phyloP scores from a whole-genome alignment of 2,888 invertebrate species.

The Trachelus tabidus region DNA sequence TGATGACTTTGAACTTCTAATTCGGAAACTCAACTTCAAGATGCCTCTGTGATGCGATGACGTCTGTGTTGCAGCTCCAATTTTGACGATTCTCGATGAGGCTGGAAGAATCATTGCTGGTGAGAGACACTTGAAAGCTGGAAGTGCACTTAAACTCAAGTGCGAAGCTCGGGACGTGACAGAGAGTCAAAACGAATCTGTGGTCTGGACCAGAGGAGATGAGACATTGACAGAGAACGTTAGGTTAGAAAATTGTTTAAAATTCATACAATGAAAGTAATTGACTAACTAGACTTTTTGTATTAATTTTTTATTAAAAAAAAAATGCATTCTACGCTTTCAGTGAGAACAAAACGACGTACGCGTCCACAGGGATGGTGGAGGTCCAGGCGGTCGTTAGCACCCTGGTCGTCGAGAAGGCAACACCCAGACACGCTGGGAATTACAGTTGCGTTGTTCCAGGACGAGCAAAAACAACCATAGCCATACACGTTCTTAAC shows the following conservation, averaged over 20 bases:
- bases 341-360: slow-evolving; percentile 68
- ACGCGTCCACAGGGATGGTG: slow-evolving; percentile 56
- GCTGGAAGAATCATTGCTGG: slow-evolving; percentile 70
- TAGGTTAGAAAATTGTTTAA: slow-evolving; percentile 62
- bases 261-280: too few relatives aligned
- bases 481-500: slow-evolving; percentile 73
- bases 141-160: slow-evolving; percentile 69
- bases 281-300: too few relatives aligned
- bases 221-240: slow-evolving; percentile 68
- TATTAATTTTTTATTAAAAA: too few relatives aligned
- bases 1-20: too few relatives aligned
- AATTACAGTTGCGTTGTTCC: slow-evolving; percentile 72
- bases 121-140: slow-evolving; percentile 72
- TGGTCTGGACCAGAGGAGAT: slow-evolving; percentile 70
- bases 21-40: too few relatives aligned
- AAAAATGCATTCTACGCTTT: slow-evolving; percentile 29
- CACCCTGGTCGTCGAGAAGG: slow-evolving; percentile 69
- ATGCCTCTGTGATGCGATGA: too few relatives aligned
- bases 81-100: slow-evolving; percentile 71
- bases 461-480: slow-evolving; percentile 69
- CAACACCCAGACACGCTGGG: slow-evolving; percentile 71
- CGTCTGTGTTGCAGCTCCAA: slow-evolving; percentile 68
- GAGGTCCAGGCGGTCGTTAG: slow-evolving; percentile 66
- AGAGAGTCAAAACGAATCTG: slow-evolving; percentile 65
- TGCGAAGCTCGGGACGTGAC: slow-evolving; percentile 67